Evolutionary conservation across 2,113 vertebrate species (phyloP).

Genomic region (Hippocampus comes): DNA sequence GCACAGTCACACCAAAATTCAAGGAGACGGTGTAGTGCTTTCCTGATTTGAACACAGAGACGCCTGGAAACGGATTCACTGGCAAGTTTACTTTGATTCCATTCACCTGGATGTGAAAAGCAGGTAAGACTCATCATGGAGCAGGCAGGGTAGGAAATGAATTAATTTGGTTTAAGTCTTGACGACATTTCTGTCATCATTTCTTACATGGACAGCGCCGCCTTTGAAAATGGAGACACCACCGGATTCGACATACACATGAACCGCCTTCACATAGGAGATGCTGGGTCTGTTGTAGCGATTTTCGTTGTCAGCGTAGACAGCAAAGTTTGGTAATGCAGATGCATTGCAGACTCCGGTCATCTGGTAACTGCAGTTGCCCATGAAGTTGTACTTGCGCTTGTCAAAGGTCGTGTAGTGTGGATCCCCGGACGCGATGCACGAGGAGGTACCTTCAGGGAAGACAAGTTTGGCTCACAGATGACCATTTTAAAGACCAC

Average conservation of each 20-base stretch:
- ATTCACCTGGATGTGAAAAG: constrained; percentile 48
- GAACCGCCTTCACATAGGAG: constrained; percentile 73
- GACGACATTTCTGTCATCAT: not conserved
- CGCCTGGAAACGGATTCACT: constrained; percentile 19
- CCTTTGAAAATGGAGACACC: constrained; percentile 72
- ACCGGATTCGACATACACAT: constrained; percentile 52
- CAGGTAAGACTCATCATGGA: not conserved
- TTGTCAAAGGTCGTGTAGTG: constrained; percentile 77
- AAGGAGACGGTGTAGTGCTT: constrained; percentile 53
- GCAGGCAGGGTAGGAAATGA: too few species aligned
- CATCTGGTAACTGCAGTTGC: constrained; percentile 77
- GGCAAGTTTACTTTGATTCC: constrained; percentile 59
- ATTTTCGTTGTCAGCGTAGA: constrained; percentile 72
- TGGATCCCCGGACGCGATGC: constrained; percentile 69
- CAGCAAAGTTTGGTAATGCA: constrained; percentile 57
- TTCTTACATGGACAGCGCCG: constrained; percentile 70
- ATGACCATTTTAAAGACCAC: too few species aligned
- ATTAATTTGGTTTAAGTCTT: not conserved
- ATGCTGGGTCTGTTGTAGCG: constrained; percentile 62
- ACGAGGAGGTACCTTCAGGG: too few species aligned
- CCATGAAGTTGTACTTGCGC: constrained; percentile 71
- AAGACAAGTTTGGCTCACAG: too few species aligned
- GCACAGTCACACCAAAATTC: constrained; percentile 70
- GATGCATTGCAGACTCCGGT: constrained; percentile 65
- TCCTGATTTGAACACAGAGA: constrained; percentile 60